Evolutionary conservation across 2,797 vertebrate genomes (phyloP), one percentile per base, ranked within the genome.

Genomic region (Eptatretus atami): DNA sequence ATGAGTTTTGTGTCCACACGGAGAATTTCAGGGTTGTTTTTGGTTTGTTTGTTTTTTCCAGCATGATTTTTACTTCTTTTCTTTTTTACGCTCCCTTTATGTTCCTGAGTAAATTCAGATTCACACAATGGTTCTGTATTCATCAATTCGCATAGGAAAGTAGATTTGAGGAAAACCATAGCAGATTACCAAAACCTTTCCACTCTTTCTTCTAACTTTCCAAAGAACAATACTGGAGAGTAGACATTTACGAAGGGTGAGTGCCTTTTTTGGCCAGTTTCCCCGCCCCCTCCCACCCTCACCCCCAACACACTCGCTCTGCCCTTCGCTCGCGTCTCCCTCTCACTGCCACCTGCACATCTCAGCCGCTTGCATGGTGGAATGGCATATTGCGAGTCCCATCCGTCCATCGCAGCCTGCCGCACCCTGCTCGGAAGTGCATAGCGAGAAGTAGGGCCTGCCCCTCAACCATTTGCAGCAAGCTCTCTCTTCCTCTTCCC

Each of bases 171-270:
- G n/a, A n/a, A 61, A 61, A 61, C 57, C n/a, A 61, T n/a, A 61
- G 57, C 57, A 61, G 57, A 61, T n/a, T 61, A 25, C 57, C n/a
- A 61, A 61, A n/a, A 61, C 25, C 57, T 61, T 61, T n/a, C 25
- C 57, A n/a, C 57, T 61, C 25, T 25, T 61, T 25, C 25, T 61
- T 61, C n/a, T n/a, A n/a, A 61, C 57, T 61, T n/a, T 61, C 57
- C 57, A 61, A 61, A 61, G 11, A 61, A 61, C 57, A 25, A 61
- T 61, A n/a, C 25, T 61, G 57, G 57, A 61, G 57, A 61, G 12
- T 61, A 61, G 57, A 61, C 57, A 61, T 61, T 61, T 61, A n/a
- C 57, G 57, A 61, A 61, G 57, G 57, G 57, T 61, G 57, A 61
- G 57, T 52, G 63, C 14, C 63, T 64, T 15, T 52, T 64, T 14